These are phyloP conservation scores for Merops nubicus DNA, from an alignment of 2,113 vertebrate species.

Conservation along the genomic window DNA sequence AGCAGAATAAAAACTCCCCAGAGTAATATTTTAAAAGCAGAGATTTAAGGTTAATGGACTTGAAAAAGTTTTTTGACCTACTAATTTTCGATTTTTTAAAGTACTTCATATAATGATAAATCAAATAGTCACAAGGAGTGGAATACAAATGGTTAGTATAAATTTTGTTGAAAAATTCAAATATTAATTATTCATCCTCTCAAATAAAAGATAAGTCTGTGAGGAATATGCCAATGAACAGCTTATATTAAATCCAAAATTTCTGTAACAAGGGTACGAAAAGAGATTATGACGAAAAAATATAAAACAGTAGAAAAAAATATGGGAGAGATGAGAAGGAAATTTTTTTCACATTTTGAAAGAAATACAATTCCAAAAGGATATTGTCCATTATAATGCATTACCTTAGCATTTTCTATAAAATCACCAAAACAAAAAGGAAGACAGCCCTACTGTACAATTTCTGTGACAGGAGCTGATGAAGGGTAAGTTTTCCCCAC, in stretches of 20 bases:
- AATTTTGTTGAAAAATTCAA: not conserved
- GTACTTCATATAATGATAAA: not conserved
- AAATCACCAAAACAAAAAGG: not conserved
- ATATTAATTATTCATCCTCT: not conserved
- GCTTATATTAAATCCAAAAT: not conserved
- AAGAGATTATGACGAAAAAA: not conserved
- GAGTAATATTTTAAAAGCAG: not conserved
- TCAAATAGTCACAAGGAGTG: not conserved
- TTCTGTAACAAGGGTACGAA: not conserved
- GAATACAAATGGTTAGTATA: not conserved
- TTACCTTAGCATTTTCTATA: not conserved
- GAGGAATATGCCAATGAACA: conserved; percentile 3
- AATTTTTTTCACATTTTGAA: not conserved
- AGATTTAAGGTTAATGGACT: not conserved
- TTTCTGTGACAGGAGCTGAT: not conserved
- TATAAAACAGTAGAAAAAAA: not conserved
- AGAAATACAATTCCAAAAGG: not conserved
- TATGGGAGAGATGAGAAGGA: not conserved
- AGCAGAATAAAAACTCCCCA: not conserved
- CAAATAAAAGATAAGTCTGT: not conserved
- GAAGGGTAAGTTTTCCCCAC: not conserved
- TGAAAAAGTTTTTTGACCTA: not conserved
- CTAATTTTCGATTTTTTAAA: not conserved
- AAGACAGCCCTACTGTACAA: not conserved
- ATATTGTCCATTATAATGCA: not conserved